These are phyloP conservation scores for Xenopus borealis DNA, from an alignment of 2,113 vertebrate species.

Conservation along the genomic window DNA sequence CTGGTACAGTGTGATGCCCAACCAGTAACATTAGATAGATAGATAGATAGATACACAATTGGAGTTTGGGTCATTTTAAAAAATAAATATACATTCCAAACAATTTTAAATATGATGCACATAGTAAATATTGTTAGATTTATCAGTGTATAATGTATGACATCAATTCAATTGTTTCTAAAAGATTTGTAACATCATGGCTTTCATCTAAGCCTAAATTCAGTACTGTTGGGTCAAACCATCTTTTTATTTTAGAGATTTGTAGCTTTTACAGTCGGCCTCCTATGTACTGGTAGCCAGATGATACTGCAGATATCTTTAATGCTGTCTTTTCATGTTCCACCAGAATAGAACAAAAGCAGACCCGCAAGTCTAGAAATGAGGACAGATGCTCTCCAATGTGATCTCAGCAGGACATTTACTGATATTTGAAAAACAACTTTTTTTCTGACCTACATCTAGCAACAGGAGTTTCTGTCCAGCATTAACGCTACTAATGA, in stretches of 20 bases:
- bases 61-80: no score
- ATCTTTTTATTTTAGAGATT: neutral
- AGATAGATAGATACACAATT: no score
- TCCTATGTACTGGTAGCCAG: neutral
- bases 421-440: slow-evolving; percentile 13
- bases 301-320: neutral
- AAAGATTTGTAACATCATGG: no score
- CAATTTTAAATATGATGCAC: no score
- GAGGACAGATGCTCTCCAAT: slow-evolving; percentile 9
- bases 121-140: no score
- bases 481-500: slow-evolving; percentile 15
- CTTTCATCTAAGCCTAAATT: no score
- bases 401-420: slow-evolving; percentile 3
- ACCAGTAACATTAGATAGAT: no score
- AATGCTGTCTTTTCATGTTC: slow-evolving; percentile 1
- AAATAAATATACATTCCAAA: no score
- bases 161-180: no score
- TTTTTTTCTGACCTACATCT: slow-evolving; percentile 20
- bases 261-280: neutral
- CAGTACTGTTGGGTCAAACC: no score
- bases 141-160: no score
- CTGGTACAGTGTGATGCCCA: no score
- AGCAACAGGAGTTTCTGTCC: neutral
- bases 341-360: neutral
- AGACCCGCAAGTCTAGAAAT: neutral